phyloP scores from a whole-genome alignment of 2,888 invertebrate species.

The Drosophila paucipuncta region DNA sequence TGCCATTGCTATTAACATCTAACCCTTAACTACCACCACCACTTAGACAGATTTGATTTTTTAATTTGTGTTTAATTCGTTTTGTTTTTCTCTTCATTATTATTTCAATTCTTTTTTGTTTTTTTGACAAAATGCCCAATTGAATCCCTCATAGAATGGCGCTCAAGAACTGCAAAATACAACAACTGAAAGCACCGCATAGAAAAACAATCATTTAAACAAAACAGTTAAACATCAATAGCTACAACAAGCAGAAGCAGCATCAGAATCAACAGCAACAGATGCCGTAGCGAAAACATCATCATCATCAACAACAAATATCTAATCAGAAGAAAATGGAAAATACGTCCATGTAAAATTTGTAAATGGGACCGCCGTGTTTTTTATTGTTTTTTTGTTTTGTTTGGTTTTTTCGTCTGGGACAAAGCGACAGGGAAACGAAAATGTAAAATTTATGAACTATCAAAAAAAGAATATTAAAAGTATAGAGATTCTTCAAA shows the following conservation, averaged over 20 bases:
- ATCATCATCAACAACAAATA: conserved; percentile 11
- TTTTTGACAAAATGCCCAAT: conserved; percentile 29
- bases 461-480: conserved; percentile 14
- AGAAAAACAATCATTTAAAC: conserved; percentile 48
- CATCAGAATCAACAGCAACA: conserved; percentile 25
- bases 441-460: conserved; percentile 44
- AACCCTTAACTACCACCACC: not conserved
- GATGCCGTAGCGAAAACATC: conserved; percentile 27
- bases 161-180: conserved; percentile 85
- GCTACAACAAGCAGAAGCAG: conserved; percentile 10
- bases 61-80: conserved; percentile 33
- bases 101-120: conserved; percentile 26
- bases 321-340: conserved; percentile 13
- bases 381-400: conserved; percentile 48
- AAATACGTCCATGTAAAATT: conserved; percentile 29
- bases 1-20: conserved; percentile 17
- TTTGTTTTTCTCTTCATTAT: conserved; percentile 43
- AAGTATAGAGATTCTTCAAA: conserved; percentile 25
- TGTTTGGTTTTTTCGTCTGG: conserved; percentile 39
- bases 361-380: conserved; percentile 53
- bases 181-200: conserved; percentile 85
- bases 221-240: conserved; percentile 32
- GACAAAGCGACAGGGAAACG: conserved; percentile 46
- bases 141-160: conserved; percentile 73
- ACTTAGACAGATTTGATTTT: conserved; percentile 21